Evolutionary conservation across 2,797 vertebrate species (phyloP), one percentile per base, ranked within the genome.

Genomic region (Natrix natrix): DNA sequence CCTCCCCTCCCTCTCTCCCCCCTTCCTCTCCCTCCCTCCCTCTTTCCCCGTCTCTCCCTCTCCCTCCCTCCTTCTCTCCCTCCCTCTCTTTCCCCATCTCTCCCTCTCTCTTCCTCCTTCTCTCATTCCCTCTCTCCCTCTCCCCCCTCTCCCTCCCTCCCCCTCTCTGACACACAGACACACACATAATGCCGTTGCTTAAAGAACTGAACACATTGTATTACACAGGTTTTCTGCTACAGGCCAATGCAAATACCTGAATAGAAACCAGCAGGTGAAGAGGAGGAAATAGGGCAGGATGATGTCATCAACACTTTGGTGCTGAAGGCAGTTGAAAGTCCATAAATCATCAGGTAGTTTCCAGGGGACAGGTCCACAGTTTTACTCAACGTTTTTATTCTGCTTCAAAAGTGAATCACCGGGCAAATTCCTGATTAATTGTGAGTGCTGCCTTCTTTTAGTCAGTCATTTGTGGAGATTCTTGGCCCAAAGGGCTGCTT

Each of bases 341-440:
- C 74, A 63, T 83, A 91, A 96, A 94, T 95, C 95, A 94, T 94
- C 93, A 94, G 86, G 24, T 88, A 59, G 93, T 61, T 92, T 87
- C 74, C 52, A 91, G 56, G 61, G 92, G 43, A 32, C 93, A 93
- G 93, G 92, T 94, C 61, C 96, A 95, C 0, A 94, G 88, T 95
- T 96, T 95, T 94, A 87, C 89, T 89, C 74, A 91, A 90, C 89
- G 54, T 88, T 94, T 1, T 91, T 93, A 93, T 94, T 88, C 66
- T 93, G 93, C 94, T 94, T 96, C 94, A 96, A 94, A 89, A 26
- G 91, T 96, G 96, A 97, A 91, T 96, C 96, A 97, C 95, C 56
- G 94, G 96, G 96, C 95, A 96, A 95, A 94, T 92, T 95, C 69
- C 93, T 95, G 94, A 96, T 95, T 69, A 48, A 74, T 20, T 48